These are phyloP conservation scores for Diplodus sargus DNA, from an alignment of 2,797 vertebrate species.

Conservation along the genomic window DNA sequence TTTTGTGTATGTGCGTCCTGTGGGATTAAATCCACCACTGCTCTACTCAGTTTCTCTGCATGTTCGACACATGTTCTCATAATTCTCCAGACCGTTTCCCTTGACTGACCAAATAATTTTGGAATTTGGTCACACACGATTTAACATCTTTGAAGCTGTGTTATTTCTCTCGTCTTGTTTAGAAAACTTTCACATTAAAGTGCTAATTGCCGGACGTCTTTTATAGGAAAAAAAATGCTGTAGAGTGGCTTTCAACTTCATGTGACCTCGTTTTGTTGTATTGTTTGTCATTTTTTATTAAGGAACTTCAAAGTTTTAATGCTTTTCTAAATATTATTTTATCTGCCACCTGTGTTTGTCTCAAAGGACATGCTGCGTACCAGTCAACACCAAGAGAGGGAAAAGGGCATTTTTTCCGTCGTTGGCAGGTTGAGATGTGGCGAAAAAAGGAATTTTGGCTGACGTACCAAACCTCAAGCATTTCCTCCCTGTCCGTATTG, in stretches of 20 bases:
- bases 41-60: slow-evolving; percentile 5
- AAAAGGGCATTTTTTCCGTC: slow-evolving; percentile 36
- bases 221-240: slow-evolving; percentile 16
- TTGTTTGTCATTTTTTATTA: slow-evolving; percentile 15
- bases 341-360: slow-evolving; percentile 29
- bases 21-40: not conserved
- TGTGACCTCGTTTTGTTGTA: slow-evolving; percentile 5
- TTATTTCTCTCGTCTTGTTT: slow-evolving; percentile 46
- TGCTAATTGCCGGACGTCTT: slow-evolving; percentile 20
- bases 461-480: slow-evolving; percentile 48
- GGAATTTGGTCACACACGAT: slow-evolving; percentile 38
- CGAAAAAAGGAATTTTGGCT: slow-evolving; percentile 36
- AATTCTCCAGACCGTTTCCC: slow-evolving; percentile 19
- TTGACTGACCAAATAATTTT: slow-evolving; percentile 35
- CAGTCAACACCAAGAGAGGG: slow-evolving; percentile 14
- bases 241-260: slow-evolving; percentile 8
- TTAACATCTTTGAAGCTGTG: slow-evolving; percentile 42
- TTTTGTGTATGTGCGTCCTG: not conserved
- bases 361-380: slow-evolving; percentile 7
- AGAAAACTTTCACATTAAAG: slow-evolving; percentile 30
- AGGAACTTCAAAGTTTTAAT: slow-evolving; percentile 30
- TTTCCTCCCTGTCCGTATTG: slow-evolving; percentile 41
- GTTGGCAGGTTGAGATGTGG: slow-evolving; percentile 38
- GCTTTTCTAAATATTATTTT: slow-evolving; percentile 9
- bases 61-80: slow-evolving; percentile 48